phyloP scores from a whole-genome alignment of 2,113 vertebrate genomes.

The Tachysurus fulvidraco region DNA sequence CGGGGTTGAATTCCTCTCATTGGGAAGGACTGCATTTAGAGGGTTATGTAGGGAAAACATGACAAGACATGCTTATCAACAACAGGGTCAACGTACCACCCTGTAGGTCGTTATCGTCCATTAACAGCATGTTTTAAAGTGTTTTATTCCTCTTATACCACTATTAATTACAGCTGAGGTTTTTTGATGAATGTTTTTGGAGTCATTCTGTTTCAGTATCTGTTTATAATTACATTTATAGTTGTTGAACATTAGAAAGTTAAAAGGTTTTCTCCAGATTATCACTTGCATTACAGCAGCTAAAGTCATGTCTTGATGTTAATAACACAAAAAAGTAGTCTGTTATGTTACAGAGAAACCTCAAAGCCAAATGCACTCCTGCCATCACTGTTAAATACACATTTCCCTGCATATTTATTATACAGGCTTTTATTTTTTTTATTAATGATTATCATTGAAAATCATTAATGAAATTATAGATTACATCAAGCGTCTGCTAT shows the following conservation, averaged over 20 bases:
- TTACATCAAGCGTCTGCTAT: background rate
- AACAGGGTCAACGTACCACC: background rate
- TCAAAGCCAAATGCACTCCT: background rate
- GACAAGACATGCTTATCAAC: background rate
- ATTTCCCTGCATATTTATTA: background rate
- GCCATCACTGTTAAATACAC: background rate
- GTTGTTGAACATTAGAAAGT: background rate
- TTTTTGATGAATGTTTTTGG: background rate
- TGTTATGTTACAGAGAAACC: background rate
- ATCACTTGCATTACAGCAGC: background rate
- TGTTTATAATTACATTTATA: background rate
- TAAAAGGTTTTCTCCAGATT: background rate
- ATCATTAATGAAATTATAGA: background rate
- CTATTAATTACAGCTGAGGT: background rate
- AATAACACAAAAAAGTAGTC: background rate
- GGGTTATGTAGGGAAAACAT: background rate
- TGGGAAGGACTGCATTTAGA: background rate
- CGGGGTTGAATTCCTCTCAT: slow-evolving; percentile 7
- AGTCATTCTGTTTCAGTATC: too few relatives aligned
- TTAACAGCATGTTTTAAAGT: background rate
- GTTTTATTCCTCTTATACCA: background rate
- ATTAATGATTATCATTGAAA: background rate
- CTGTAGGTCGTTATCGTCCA: background rate
- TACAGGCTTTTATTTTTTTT: background rate
- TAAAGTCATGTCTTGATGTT: background rate